A percentile compares a stretch with the other conserved stretches of the same genome.
Conservation (phyloP, 2,113 vertebrate species). For the Oncorhynchus nerka region DNA sequence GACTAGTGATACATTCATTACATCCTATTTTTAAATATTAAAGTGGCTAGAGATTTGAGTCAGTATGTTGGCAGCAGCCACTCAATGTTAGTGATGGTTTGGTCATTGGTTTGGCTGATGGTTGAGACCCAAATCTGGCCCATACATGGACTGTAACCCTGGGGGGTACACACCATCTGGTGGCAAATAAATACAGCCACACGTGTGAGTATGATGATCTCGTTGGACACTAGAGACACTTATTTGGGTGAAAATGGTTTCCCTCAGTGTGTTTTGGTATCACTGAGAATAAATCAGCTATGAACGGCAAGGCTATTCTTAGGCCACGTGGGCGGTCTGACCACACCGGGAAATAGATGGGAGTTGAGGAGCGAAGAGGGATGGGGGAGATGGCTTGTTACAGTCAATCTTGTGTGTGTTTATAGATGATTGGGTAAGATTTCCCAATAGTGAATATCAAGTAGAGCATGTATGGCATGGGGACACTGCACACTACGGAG, state of each 20-base stretch:
- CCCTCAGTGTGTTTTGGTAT: conserved; percentile 19
- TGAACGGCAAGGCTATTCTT: conserved; percentile 60
- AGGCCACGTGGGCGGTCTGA: conserved; percentile 50
- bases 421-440: conserved; percentile 31
- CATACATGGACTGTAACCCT: too few relatives aligned
- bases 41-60: too few relatives aligned
- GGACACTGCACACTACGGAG: not conserved
- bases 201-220: too few relatives aligned
- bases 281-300: conserved; percentile 19
- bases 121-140: not conserved
- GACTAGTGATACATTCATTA: too few relatives aligned
- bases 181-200: not conserved
- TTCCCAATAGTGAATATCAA: conserved; percentile 22
- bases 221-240: too few relatives aligned
- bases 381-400: conserved; percentile 50
- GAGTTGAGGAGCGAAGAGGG: conserved; percentile 50
- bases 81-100: too few relatives aligned
- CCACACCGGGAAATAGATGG: conserved; percentile 12
- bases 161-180: not conserved
- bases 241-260: not conserved
- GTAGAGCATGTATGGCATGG: conserved; percentile 13
- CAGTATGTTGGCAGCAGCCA: too few relatives aligned
- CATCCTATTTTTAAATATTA: too few relatives aligned
- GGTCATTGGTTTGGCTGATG: not conserved
- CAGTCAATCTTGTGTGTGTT: conserved; percentile 27